These are phyloP conservation scores for Miniopterus natalensis DNA, from an alignment of 2,113 vertebrate species.

Conservation along the genomic window DNA sequence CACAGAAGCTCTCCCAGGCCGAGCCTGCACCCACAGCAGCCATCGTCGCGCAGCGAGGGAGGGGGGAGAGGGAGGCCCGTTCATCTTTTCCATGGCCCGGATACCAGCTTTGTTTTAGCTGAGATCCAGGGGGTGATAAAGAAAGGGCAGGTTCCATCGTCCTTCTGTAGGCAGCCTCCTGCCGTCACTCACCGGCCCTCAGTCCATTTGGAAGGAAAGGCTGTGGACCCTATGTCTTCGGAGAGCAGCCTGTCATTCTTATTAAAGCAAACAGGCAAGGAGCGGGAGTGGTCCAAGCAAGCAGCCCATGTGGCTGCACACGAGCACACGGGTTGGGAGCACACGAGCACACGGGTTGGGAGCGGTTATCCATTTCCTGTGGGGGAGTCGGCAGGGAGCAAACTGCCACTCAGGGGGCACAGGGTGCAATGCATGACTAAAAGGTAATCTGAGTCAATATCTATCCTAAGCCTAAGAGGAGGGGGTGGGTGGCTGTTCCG, in stretches of 20 bases:
- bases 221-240: slow-evolving; percentile 72
- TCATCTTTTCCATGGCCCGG: not conserved
- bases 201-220: slow-evolving; percentile 54
- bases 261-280: slow-evolving; percentile 76
- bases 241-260: slow-evolving; percentile 72
- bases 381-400: slow-evolving; percentile 68
- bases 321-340: slow-evolving; percentile 53
- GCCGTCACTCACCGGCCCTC: not conserved
- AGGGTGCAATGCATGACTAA: not conserved
- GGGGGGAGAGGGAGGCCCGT: not conserved
- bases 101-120: not conserved
- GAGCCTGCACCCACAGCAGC: not conserved
- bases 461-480: not conserved
- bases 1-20: not conserved
- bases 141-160: not conserved
- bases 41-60: not conserved
- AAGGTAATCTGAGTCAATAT: slow-evolving; percentile 29
- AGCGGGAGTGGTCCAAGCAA: slow-evolving; percentile 72
- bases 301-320: slow-evolving; percentile 71
- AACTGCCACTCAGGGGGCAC: slow-evolving; percentile 41
- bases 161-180: not conserved
- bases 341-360: slow-evolving; percentile 60
- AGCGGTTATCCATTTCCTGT: slow-evolving; percentile 67
- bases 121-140: not conserved
- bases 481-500: not conserved